Conservation (phyloP, 2,888 invertebrate genomes). For the Odontocerum albicorne region DNA sequence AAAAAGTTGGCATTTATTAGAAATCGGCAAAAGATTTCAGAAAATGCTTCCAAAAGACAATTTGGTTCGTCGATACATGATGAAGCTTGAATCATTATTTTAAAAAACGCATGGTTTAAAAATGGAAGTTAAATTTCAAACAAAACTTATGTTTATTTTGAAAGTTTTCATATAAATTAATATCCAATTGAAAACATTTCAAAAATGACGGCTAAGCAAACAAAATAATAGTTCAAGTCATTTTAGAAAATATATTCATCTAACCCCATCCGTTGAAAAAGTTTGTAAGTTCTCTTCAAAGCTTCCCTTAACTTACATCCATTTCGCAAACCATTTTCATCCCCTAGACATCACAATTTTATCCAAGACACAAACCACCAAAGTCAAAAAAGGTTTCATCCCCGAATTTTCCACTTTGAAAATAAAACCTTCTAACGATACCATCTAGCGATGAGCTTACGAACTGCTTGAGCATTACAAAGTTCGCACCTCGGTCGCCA, state of each 20-base stretch:
- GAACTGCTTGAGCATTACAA: conserved; percentile 17
- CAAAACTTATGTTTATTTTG: too few species aligned
- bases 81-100: too few species aligned
- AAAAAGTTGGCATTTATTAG: too few species aligned
- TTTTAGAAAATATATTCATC: not conserved
- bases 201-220: not conserved
- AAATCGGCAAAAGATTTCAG: too few species aligned
- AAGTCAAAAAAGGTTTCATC: conserved; percentile 10
- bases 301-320: conserved; percentile 22
- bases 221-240: conserved; percentile 40
- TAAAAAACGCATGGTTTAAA: too few species aligned
- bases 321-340: conserved; percentile 20
- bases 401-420: not conserved
- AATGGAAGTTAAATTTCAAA: too few species aligned
- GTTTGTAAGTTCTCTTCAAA: conserved; percentile 4
- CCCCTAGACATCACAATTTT: conserved; percentile 7
- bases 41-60: too few species aligned
- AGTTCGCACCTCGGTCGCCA: conserved; percentile 26
- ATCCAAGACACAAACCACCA: conserved; percentile 24
- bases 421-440: conserved; percentile 15
- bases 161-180: too few species aligned
- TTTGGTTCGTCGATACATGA: too few species aligned
- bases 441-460: conserved; percentile 31
- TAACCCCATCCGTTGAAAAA: conserved; percentile 23
- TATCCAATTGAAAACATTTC: conserved; percentile 51